Evolutionary conservation across 1,140 invertebrate genomes (phyloP).

Genomic region (Sitobion miscanthi): DNA sequence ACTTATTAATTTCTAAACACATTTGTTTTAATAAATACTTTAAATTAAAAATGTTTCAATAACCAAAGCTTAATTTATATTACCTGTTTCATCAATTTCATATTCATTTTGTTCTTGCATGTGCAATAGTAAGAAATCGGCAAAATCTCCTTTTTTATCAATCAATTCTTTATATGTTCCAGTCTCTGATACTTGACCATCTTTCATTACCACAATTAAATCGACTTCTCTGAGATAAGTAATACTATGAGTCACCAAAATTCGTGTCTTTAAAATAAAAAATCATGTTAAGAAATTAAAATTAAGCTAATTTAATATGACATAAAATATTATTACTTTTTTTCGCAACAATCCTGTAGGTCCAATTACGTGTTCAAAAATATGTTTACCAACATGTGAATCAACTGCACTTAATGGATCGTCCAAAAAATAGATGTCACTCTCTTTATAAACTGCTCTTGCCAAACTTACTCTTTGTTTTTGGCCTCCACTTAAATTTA

Average conservation of each 20-base stretch:
- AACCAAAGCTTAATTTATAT: neutral
- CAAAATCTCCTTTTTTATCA: constrained; percentile 80
- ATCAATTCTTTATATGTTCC: constrained; percentile 84
- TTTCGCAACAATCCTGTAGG: constrained; percentile 78
- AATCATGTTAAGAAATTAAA: neutral
- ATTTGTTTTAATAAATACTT: neutral
- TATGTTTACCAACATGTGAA: constrained; percentile 94
- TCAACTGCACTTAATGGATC: constrained; percentile 97
- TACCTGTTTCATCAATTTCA: constrained; percentile 59
- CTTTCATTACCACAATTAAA: constrained; percentile 83
- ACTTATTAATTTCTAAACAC: constrained; percentile 36
- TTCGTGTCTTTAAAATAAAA: constrained; percentile 67
- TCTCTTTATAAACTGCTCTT: constrained; percentile 84
- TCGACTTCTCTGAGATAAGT: constrained; percentile 88
- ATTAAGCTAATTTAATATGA: neutral
- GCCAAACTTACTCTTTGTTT: constrained; percentile 97
- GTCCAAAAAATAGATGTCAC: constrained; percentile 91
- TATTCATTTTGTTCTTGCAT: constrained; percentile 73
- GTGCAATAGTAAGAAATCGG: constrained; percentile 82
- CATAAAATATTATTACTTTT: constrained; percentile 64
- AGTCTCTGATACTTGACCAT: constrained; percentile 82
- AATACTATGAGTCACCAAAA: constrained; percentile 90
- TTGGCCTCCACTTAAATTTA: constrained; percentile 96
- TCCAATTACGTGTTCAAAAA: constrained; percentile 90
- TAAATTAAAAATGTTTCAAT: neutral